These are phyloP conservation scores for Cygnus buccinator DNA, from an alignment of 2,113 vertebrate species.

Conservation along the genomic window DNA sequence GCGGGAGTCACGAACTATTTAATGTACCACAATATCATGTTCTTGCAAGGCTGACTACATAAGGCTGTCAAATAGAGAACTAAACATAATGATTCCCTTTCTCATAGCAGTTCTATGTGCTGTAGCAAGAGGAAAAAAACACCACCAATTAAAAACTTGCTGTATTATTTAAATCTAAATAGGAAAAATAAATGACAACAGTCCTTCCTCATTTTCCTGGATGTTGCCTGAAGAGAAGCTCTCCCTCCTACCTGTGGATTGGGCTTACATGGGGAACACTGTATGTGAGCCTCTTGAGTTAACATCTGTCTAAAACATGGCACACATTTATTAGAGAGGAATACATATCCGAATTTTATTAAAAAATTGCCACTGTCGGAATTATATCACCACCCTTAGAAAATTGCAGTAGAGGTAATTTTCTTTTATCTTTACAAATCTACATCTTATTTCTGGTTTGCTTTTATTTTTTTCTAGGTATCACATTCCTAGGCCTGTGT, in stretches of 20 bases:
- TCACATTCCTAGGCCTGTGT: not conserved
- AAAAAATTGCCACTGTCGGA: not conserved
- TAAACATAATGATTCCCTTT: not conserved
- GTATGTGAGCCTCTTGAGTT: not conserved
- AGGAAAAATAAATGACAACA: not conserved
- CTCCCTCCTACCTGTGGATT: not conserved
- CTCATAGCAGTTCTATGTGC: not conserved
- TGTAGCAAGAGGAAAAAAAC: not conserved
- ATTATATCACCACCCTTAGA: not conserved
- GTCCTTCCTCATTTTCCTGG: not conserved
- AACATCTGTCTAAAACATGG: not conserved
- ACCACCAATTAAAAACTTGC: not conserved
- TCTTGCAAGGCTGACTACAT: not conserved
- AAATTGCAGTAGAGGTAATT: not conserved
- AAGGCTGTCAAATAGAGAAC: not conserved
- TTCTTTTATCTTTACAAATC: not conserved
- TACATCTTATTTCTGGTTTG: not conserved
- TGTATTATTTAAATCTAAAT: not conserved
- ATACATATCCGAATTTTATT: not conserved
- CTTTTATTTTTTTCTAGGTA: not conserved
- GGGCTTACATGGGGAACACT: not conserved
- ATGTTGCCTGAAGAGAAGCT: not conserved
- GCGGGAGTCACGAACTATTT: not conserved
- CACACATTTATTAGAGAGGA: not conserved
- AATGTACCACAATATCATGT: accelerated